Base-by-base conservation (phyloP, 2,797 vertebrate species). In the Manis pentadactyla region DNA sequence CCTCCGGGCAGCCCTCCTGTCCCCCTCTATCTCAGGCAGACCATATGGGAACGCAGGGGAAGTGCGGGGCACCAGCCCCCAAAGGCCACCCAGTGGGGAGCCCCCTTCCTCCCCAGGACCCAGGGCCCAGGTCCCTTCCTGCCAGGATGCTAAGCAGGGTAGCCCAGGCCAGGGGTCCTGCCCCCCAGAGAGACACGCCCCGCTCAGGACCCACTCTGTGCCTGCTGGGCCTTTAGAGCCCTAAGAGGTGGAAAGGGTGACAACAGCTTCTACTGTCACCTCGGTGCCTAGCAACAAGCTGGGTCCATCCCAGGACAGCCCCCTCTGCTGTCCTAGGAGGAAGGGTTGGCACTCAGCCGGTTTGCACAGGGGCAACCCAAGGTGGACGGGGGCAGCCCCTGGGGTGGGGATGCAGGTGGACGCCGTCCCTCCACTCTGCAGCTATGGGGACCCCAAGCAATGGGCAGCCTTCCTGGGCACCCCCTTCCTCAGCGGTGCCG, bases 391-490 rank as follows among this genome's bases (percentile, higher is more conserved):
- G 25, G 29, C 2, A 14, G 3, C 1, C 7, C 27, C 55, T 1
- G 0, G 59, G 1, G 11, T 4, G 7, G 29, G 42, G 53, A 10
- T 5, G 25, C 25, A 14, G 59, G 63, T 81, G 37, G n/a, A 81
- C 81, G 37, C 95, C 69, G 88, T 57, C 86, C 93, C 89, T 42
- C 85, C 64, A 27, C 8, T 71, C 81, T 5, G 39, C 98, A 99
- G 99, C 97, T 99, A 99, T 78, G 97, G 98, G 18, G 98, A 98
- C 94, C 99, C 99, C 73, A 97, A 97, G 84, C 98, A 99, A 97
- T 99, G 99, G 99, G 99, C 98, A 0, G 99, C 99, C 66, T 99
- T 99, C 93, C 98, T 99, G 84, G 99, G 99, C 63, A 99, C 99
- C 0, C 99, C 99, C 13, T 98, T 99, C 97, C 99, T 99, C 88